These are phyloP conservation scores for Aurelia aurita complex sp. Pacific DNA, from an alignment of 30 jellyfish, hydroid and myxozoan species.

Conservation along the genomic window DNA sequence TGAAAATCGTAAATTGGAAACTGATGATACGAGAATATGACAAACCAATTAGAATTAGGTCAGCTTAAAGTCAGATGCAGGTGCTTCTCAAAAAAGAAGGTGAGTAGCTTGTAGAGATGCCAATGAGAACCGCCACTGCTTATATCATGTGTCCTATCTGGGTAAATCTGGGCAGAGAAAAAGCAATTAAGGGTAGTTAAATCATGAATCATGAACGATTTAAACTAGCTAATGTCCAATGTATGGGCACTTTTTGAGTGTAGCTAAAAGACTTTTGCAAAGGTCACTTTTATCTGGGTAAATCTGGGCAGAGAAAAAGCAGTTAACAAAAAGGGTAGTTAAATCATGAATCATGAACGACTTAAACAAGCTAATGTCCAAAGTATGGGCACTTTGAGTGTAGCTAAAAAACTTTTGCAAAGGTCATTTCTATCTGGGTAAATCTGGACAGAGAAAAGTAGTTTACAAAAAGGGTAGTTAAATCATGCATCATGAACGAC, in stretches of 20 bases:
- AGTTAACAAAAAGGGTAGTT: no score
- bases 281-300: no score
- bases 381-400: no score
- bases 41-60: slow-evolving; percentile 28
- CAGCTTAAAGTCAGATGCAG: slow-evolving; percentile 44
- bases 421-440: slow-evolving; percentile 76
- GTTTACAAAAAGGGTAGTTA: neutral
- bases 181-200: neutral
- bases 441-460: slow-evolving; percentile 29
- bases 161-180: slow-evolving; percentile 62
- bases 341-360: no score
- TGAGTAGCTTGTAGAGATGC: slow-evolving; percentile 73
- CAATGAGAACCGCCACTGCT: slow-evolving; percentile 20
- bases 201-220: no score
- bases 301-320: no score
- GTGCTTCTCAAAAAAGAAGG: slow-evolving; percentile 63
- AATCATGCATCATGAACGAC: no score
- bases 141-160: slow-evolving; percentile 94
- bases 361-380: no score
- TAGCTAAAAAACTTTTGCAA: no score
- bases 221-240: no score
- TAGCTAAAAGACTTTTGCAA: no score
- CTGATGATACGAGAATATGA: slow-evolving; percentile 12
- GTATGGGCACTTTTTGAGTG: no score
- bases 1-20: neutral